Evolutionary conservation across 2,113 vertebrate genomes (phyloP), one percentile per base, ranked within the genome.

Genomic region (Albula glossodonta): DNA sequence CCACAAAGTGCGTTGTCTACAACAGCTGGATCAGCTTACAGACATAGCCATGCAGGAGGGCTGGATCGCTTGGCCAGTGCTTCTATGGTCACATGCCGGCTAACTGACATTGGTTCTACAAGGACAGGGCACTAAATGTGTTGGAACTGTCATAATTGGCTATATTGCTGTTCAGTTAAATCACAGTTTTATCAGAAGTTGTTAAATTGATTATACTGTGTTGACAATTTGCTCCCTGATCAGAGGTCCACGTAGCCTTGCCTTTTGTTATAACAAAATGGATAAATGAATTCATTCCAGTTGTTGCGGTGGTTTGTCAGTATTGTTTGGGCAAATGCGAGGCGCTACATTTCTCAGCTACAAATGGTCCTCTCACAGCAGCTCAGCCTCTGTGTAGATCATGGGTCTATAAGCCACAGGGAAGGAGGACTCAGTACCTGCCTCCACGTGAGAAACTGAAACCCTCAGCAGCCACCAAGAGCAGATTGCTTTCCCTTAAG

Each of bases 401-500:
- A 41, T 57, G 25, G 81, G 31, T 22, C 19, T 31, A 41, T 8
- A 12, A 41, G 81, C n/a, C 31, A 17, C n/a, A 48, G 25, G 63
- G 8, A 56, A 83, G 10, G 53, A 41, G 52, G 10, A 60, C 57
- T 22, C 15, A 19, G 22, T 22, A 22, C 53, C 57, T 41, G 52
- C 9, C 53, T 63, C 31, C 81, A 63, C 31, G 11, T 60, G 81
- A 31, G 12, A 17, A 31, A 83, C 53, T 9, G 25, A 25, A 60
- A 41, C 25, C 57, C 25, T 57, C 56, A 63, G 84, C 41, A 10
- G 0, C 77, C 8, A 15, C 53, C 17, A 82, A 63, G 22, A 66
- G 56, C 74, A 83, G 82, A 87, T 84, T 66, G 15, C 77, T 19
- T 83, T 56, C 48, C 56, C 60, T 83, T 11, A 83, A 85, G 87